Percentiles rank a stretch among this genome's conserved stretches.
Conservation (phyloP, 1,140 invertebrate genomes). For the Anastrepha obliqua region DNA sequence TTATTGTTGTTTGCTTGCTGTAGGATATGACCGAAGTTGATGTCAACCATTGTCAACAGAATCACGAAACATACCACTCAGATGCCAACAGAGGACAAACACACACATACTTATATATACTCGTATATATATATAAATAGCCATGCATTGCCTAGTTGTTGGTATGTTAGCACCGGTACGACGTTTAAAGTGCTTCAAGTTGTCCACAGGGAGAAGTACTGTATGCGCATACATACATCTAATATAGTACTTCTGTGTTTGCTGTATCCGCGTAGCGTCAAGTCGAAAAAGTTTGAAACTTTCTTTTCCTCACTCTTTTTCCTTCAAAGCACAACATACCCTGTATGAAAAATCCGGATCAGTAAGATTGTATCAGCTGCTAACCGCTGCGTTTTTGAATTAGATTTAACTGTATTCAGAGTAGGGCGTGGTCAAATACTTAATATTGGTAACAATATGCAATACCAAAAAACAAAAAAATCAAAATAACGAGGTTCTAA, state of each 20-base stretch:
- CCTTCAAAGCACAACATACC: no score
- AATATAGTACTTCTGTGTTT: no score
- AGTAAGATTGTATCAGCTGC: no score
- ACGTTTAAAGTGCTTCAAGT: slow-evolving; percentile 23
- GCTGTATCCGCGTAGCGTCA: background rate
- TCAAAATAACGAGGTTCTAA: no score
- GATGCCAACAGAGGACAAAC: background rate
- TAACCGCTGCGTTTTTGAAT: no score
- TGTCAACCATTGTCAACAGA: slow-evolving; percentile 11
- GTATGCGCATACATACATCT: background rate
- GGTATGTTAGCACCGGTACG: background rate
- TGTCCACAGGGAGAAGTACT: background rate
- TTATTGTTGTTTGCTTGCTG: background rate
- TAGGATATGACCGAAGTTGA: background rate
- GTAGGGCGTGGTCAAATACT: no score
- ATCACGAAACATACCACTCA: slow-evolving; percentile 9
- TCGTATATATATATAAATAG: background rate
- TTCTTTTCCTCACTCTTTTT: background rate
- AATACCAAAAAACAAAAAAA: no score
- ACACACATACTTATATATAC: background rate
- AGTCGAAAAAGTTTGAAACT: slow-evolving; percentile 30
- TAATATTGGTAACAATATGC: no score
- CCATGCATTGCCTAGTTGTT: background rate
- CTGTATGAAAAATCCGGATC: no score
- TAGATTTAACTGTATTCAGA: no score